Conservation (phyloP, 2,888 invertebrate species). For the Entomobrya proxima region DNA sequence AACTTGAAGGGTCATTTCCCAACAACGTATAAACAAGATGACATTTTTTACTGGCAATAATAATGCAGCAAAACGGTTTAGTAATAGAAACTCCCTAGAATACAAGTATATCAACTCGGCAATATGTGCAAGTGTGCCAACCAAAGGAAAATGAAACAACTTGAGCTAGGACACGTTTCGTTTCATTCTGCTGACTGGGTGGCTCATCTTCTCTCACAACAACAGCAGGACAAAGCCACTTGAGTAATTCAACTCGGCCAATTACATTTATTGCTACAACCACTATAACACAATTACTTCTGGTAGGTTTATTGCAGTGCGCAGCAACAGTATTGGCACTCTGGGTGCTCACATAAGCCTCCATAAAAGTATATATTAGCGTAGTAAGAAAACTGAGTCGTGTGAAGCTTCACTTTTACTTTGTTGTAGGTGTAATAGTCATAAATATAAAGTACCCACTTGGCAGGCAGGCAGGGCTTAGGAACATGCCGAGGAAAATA, state of each 20-base stretch:
- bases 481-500: slow-evolving; percentile 1
- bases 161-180: neutral
- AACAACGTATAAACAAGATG: too few species aligned
- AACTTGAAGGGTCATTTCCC: too few species aligned
- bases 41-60: too few species aligned
- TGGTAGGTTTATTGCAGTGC: slow-evolving; percentile 39
- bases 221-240: slow-evolving; percentile 56
- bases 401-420: neutral
- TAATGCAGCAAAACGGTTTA: too few species aligned
- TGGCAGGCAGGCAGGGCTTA: neutral
- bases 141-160: neutral
- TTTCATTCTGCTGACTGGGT: neutral
- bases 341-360: neutral
- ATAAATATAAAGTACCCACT: slow-evolving; percentile 16
- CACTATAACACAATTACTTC: slow-evolving; percentile 21
- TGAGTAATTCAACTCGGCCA: slow-evolving; percentile 53
- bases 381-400: neutral
- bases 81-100: neutral
- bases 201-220: slow-evolving; percentile 31
- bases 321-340: neutral
- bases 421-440: neutral
- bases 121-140: neutral
- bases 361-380: neutral
- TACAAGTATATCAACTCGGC: neutral
- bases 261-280: slow-evolving; percentile 62